phyloP scores from a whole-genome alignment of 1,140 invertebrate species.

The Drosophila parvula region DNA sequence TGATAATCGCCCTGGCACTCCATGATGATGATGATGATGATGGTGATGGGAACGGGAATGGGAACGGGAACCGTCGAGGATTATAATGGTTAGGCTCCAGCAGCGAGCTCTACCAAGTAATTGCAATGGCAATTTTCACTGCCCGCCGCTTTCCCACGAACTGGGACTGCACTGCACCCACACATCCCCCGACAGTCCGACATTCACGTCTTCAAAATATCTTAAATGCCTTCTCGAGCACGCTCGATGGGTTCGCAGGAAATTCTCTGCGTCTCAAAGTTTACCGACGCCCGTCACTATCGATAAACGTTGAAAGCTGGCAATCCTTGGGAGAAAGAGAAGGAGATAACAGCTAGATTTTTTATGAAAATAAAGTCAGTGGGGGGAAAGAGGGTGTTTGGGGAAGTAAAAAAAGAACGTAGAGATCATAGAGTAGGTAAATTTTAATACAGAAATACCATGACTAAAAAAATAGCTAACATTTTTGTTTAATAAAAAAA shows the following conservation, averaged over 20 bases:
- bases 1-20: conserved; percentile 24
- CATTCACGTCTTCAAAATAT: conserved; percentile 9
- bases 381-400: too few relatives aligned
- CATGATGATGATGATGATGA: conserved; percentile 2
- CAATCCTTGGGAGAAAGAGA: background rate
- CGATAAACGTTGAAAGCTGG: conserved; percentile 1
- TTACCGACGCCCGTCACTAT: conserved; percentile 7
- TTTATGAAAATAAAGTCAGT: too few relatives aligned
- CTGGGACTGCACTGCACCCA: conserved; percentile 16
- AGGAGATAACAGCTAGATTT: background rate
- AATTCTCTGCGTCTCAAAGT: conserved; percentile 25
- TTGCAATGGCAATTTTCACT: conserved; percentile 18
- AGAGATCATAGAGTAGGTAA: too few relatives aligned
- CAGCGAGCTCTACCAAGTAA: conserved; percentile 26
- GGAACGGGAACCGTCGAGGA: background rate
- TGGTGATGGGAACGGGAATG: background rate
- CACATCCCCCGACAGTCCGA: background rate
- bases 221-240: conserved; percentile 24
- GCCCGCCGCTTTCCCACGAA: conserved; percentile 21
- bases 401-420: too few relatives aligned
- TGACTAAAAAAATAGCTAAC: too few relatives aligned
- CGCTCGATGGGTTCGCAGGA: conserved; percentile 20
- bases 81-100: conserved; percentile 16
- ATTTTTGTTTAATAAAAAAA: too few relatives aligned
- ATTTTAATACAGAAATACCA: too few relatives aligned